These are phyloP conservation scores for Chaetodon trifascialis DNA, from an alignment of 2,113 vertebrate genomes.

Conservation along the genomic window DNA sequence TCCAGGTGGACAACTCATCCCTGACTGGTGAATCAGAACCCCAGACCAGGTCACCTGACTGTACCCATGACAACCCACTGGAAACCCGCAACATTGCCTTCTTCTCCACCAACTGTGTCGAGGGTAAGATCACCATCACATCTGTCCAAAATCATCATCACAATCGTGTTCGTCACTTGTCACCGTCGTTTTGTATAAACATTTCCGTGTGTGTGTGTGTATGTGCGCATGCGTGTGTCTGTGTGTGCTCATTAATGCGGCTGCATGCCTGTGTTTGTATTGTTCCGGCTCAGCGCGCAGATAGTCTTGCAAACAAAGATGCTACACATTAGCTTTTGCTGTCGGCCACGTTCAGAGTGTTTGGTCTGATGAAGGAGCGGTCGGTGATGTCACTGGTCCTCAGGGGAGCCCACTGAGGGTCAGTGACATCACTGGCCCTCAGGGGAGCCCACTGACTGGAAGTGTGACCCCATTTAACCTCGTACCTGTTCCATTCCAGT, in stretches of 20 bases:
- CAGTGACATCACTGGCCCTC: not conserved
- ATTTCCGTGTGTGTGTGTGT: too few species aligned
- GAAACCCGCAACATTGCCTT: slow-evolving; percentile 93
- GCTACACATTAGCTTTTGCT: not conserved
- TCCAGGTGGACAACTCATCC: slow-evolving; percentile 92
- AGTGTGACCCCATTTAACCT: not conserved
- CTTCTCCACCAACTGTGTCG: slow-evolving; percentile 94
- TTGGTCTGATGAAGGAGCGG: not conserved
- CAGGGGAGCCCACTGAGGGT: not conserved
- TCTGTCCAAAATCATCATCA: not conserved
- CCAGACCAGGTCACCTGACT: slow-evolving; percentile 92
- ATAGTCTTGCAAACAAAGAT: slow-evolving; percentile 25
- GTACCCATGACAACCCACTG: slow-evolving; percentile 92
- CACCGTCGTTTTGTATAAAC: too few species aligned
- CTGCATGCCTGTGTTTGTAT: slow-evolving; percentile 31
- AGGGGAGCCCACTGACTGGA: not conserved
- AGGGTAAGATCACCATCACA: slow-evolving; percentile 75
- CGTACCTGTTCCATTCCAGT: not conserved
- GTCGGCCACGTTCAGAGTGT: not conserved
- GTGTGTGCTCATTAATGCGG: not conserved
- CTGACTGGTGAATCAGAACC: slow-evolving; percentile 92
- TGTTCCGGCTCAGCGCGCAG: slow-evolving; percentile 35
- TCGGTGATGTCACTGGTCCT: not conserved
- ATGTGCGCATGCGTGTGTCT: not conserved
- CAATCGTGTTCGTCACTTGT: not conserved